phyloP scores from a whole-genome alignment of 2,797 vertebrate genomes.

The Darevskia mixta region DNA sequence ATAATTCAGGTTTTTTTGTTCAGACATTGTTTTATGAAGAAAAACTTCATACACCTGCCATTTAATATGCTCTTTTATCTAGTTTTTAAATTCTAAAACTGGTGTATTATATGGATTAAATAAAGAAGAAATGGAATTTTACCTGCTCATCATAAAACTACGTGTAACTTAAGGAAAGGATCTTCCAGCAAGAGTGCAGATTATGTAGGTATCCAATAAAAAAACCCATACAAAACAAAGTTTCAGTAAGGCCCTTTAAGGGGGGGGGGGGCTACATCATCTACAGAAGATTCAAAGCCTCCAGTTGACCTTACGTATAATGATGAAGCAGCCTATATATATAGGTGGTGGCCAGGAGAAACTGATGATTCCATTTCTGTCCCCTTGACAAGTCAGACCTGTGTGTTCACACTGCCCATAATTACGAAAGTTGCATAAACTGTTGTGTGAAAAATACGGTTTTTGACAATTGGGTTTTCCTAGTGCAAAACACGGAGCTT shows the following conservation, averaged over 20 bases:
- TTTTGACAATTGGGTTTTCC: not conserved
- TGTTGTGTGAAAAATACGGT: not conserved
- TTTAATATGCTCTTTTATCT: slow-evolving; percentile 91
- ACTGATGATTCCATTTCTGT: not conserved
- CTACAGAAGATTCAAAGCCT: not conserved
- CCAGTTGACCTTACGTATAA: not conserved
- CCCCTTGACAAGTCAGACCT: not conserved
- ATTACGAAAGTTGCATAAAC: not conserved
- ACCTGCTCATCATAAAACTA: slow-evolving; percentile 89
- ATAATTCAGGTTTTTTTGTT: slow-evolving; percentile 85
- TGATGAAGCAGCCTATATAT: not conserved
- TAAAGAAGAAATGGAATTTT: slow-evolving; percentile 95
- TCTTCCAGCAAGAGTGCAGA: slow-evolving; percentile 1
- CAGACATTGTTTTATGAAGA: slow-evolving; percentile 87
- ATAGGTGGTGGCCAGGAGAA: not conserved
- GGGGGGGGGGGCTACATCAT: not conserved
- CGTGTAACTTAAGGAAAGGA: slow-evolving; percentile 51
- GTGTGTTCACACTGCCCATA: not conserved
- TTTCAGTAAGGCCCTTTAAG: not conserved
- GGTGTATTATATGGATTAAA: slow-evolving; percentile 94
- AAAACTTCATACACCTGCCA: slow-evolving; percentile 87
- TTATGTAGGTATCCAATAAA: not conserved
- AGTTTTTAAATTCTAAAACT: slow-evolving; percentile 83
- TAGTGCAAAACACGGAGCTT: not conserved
- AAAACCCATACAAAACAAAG: not conserved